These are phyloP conservation scores for Gortyna flavago DNA, from an alignment of 2,888 invertebrate species.

Conservation along the genomic window DNA sequence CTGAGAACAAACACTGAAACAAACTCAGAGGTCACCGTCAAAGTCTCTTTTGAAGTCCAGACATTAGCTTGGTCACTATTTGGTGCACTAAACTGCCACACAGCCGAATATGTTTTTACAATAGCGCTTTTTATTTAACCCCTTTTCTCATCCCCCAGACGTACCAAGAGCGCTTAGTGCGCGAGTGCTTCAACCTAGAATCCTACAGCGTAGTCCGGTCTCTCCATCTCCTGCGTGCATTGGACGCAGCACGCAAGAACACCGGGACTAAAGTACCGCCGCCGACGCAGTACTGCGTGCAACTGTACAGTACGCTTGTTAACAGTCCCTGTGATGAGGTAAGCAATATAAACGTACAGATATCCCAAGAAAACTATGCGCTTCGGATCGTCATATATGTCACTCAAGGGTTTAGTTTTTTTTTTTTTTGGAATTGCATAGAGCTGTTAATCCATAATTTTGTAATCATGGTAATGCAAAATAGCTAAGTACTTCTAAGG, in stretches of 20 bases:
- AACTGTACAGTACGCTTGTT: constrained; percentile 76
- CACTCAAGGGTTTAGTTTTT: background rate
- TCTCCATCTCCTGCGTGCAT: constrained; percentile 69
- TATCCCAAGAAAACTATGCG: background rate
- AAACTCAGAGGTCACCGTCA: background rate
- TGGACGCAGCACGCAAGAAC: constrained; percentile 77
- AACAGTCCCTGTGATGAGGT: constrained; percentile 73
- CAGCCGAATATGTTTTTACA: background rate
- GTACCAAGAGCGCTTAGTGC: constrained; percentile 81
- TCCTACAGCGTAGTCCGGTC: constrained; percentile 62
- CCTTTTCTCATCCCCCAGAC: constrained; percentile 65
- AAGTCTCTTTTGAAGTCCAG: background rate
- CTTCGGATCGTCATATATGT: background rate
- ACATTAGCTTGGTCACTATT: background rate
- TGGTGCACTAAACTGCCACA: background rate
- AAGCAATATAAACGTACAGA: background rate
- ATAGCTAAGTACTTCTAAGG: background rate
- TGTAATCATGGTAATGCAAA: background rate
- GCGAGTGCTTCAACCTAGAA: constrained; percentile 75
- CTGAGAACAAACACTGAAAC: background rate
- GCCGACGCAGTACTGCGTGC: constrained; percentile 84
- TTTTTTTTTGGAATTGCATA: background rate
- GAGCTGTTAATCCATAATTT: background rate
- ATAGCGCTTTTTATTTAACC: background rate
- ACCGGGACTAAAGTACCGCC: constrained; percentile 74